phyloP scores from a whole-genome alignment of 2,113 vertebrate species.

The Leiothrix lutea region DNA sequence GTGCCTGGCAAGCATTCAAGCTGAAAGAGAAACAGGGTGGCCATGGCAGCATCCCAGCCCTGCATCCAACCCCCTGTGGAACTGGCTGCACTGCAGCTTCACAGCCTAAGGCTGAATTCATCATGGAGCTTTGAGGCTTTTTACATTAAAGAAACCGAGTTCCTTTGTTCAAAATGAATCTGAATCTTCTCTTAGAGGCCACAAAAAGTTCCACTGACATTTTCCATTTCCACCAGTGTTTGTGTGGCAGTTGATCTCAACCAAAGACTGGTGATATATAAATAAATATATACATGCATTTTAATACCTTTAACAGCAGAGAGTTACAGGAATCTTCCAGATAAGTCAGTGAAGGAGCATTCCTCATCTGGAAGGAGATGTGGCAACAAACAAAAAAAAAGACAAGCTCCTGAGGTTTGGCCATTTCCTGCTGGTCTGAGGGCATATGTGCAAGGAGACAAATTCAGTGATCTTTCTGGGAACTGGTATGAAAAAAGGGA shows the following conservation, averaged over 20 bases:
- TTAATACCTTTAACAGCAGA: not conserved
- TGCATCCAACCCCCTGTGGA: not conserved
- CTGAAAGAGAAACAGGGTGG: not conserved
- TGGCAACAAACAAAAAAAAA: not conserved
- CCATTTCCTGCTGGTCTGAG: not conserved
- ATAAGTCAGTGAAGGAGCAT: not conserved
- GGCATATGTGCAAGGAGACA: not conserved
- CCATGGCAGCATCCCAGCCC: not conserved
- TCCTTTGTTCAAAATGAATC: conserved; percentile 37
- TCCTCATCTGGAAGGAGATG: not conserved
- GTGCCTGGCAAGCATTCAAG: not conserved
- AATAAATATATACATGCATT: not conserved
- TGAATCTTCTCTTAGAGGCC: conserved; percentile 7
- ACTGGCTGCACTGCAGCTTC: not conserved
- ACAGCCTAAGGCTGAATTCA: not conserved
- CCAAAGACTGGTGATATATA: not conserved
- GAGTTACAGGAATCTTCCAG: not conserved
- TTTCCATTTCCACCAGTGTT: conserved; percentile 32
- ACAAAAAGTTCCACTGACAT: conserved; percentile 17
- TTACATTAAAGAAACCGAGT: not conserved
- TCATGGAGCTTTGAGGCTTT: not conserved
- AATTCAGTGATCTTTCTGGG: conserved; percentile 5
- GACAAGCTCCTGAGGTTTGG: not conserved
- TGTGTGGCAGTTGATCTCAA: not conserved
- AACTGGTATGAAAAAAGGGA: conserved; percentile 1